Base-by-base conservation (phyloP, 2,113 vertebrate genomes). In the Merops nubicus region DNA sequence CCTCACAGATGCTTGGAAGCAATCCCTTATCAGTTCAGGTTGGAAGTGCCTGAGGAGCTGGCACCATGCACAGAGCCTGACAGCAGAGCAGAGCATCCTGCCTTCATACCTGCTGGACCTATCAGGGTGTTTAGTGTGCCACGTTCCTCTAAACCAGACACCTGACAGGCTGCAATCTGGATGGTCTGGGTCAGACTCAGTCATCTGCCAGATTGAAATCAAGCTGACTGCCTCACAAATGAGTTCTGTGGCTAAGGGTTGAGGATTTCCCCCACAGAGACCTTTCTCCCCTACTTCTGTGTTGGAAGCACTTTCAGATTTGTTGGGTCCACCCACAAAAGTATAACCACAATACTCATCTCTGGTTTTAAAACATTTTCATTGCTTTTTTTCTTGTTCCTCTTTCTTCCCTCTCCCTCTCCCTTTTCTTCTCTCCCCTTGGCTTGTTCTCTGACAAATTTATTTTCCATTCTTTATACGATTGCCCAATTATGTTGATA, bases 391-490 rank as follows among this genome's bases (percentile, higher is more conserved):
- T 22, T 29, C 5, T 22, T 38, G 25, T 25, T 38, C 17, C 12
- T 36, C 8, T 6, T 50, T 62, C 14, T 16, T 19, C 7, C 29
- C 5, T 25, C 28, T 11, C 14, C 12, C 11, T 65, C 12, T 70
- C 17, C 36, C 16, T 12, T 11, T 28, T 3, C 34, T 31, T 47
- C 28, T 42, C 15, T 53, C 20, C 54, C 77, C 8, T 12, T 88
- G 78, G n/a, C 20, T 29, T 34, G 16, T 22, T 79, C 42, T 89
- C 69, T 72, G 53, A 42, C 64, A 95, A 92, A 96, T 94, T 68
- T 68, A 7, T 91, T 97, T 96, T 96, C 88, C 50, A 64, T 91
- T 75, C 57, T 77, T 65, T 21, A 17, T 60, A 82, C 54, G 42
- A 84, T 57, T 38, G 9, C 25, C 57, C 31, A 48, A 12, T 85